Percentiles rank a stretch among this genome's conserved stretches.
Evolutionary conservation across 23 tunicate genomes (phyloP).

Genomic region (Ciona savignyi): DNA sequence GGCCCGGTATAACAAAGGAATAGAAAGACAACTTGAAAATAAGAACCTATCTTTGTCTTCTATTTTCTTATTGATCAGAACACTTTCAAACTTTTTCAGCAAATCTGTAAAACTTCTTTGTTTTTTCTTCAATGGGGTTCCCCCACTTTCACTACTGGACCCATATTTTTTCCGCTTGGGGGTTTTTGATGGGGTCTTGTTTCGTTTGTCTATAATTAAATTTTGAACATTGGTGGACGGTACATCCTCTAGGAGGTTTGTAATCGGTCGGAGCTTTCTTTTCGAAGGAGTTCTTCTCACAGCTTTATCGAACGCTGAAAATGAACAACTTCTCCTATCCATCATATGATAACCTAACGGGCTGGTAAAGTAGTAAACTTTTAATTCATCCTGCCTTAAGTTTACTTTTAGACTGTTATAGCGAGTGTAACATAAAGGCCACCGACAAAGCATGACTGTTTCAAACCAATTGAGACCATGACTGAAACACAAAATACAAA

Average conservation of each 20-base stretch:
- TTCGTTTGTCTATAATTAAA: not conserved
- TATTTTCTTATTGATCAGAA: no score
- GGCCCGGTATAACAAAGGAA: no score
- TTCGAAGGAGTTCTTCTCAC: constrained; percentile 81
- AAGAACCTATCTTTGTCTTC: not conserved
- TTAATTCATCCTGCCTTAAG: no score
- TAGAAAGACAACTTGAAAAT: no score
- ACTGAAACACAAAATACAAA: no score
- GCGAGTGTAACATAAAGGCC: no score
- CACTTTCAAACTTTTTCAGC: not conserved
- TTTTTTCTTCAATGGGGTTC: not conserved
- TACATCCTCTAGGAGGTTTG: not conserved
- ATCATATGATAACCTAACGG: no score
- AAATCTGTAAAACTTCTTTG: not conserved
- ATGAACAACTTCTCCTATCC: not conserved
- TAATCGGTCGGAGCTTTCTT: constrained; percentile 27
- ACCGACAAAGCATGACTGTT: no score
- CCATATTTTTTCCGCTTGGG: not conserved
- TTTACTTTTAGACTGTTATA: no score
- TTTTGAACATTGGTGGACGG: not conserved
- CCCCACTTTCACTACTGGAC: not conserved
- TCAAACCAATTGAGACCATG: no score
- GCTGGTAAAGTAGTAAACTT: no score
- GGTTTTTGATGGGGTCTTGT: constrained; percentile 40
- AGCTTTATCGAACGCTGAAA: constrained; percentile 8